Evolutionary conservation across 2,113 vertebrate genomes (phyloP).

Genomic region (Guaruba guarouba): DNA sequence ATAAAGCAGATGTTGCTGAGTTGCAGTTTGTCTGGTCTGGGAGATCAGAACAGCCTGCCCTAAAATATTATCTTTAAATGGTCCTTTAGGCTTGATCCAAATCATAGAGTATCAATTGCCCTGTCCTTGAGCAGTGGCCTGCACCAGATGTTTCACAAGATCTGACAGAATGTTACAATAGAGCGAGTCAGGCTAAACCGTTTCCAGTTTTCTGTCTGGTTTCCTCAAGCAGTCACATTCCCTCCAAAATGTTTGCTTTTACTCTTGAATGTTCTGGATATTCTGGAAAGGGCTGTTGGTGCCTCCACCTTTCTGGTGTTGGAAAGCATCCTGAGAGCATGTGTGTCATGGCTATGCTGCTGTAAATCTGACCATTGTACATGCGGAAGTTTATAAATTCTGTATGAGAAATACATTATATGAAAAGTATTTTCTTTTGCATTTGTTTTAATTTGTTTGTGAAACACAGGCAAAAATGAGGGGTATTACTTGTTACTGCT

Average conservation of each 20-base stretch:
- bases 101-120: background rate
- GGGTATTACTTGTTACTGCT: background rate
- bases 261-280: background rate
- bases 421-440: background rate
- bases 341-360: too few relatives aligned
- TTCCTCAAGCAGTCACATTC: background rate
- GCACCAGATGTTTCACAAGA: background rate
- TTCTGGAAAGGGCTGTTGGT: background rate
- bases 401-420: background rate
- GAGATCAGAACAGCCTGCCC: background rate
- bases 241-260: background rate
- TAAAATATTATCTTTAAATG: background rate
- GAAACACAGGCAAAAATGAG: background rate
- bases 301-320: background rate
- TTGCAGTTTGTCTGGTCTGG: background rate
- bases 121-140: background rate
- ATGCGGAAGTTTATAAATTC: background rate
- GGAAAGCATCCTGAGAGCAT: background rate
- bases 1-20: background rate
- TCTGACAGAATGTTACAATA: background rate
- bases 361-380: background rate
- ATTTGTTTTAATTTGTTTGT: background rate
- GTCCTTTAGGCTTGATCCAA: background rate
- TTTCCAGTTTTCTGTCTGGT: background rate
- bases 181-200: background rate